Evolutionary conservation across 2,797 vertebrate species (phyloP), one percentile per base, ranked within the genome.

Genomic region (Nannoperca australis): DNA sequence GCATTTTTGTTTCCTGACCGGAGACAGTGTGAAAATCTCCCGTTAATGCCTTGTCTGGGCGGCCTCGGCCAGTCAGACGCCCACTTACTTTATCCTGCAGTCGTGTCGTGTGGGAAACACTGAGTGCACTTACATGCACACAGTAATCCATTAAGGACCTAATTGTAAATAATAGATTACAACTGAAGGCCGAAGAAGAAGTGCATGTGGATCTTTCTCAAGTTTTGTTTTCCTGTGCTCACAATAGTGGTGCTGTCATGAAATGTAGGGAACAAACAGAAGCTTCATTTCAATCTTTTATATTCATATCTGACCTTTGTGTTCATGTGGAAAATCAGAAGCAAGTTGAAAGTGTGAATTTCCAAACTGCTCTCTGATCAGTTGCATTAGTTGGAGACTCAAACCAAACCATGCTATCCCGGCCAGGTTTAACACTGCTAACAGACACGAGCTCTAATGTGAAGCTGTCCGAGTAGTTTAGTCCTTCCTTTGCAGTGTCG

Each of bases 1-100:
- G 89, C 89, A 88, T 91, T 91, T 91, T 47, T 5, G 75, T 88
- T 88, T 91, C 83, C 85, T 62, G 70, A 84, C 49, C 18, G 40
- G 79, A 88, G 82, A 76, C 58, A 2, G 75, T 70, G 74, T 79
- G 70, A 79, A 73, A 73, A 70, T 53, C 61, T 90, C 86, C 79
- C 49, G 0, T 65, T 76, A 79, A 76, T 84, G 90, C 90, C 87
- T 92, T 87, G 85, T 76, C 59, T 75, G 11, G 11, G 47, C 53
- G 54, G 79, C 49, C 50, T 56, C 5, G 62, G 69, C 76, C 72
- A 17, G 60, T 62, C 63, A 64, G 70, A 79, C 63, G 40, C 74
- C 36, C n/a, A 1, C 70, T 40, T 22, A 1, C 66, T 78, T 55
- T n/a, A 15, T 54, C 62, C 67, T 58, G 73, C 73, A 68, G 78